Conservation (phyloP, 2,797 vertebrate genomes). For the Acropternis orthonyx region DNA sequence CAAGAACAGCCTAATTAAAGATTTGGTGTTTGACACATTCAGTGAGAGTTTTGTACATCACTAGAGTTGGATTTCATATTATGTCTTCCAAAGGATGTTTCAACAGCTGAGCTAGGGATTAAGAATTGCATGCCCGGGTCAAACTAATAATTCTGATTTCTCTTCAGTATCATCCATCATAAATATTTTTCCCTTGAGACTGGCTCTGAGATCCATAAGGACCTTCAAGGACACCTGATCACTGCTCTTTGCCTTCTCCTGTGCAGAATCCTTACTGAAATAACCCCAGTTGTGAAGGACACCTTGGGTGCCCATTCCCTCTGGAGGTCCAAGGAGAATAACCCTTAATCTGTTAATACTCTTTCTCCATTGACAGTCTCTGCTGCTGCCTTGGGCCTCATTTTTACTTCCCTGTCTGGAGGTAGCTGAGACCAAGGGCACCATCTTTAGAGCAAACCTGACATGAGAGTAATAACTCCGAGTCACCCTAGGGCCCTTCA, state of each 20-base stretch:
- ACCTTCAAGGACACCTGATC: not conserved
- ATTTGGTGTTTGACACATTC: not conserved
- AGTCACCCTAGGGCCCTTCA: not conserved
- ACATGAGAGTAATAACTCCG: not conserved
- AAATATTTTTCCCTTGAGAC: not conserved
- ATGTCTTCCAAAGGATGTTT: not conserved
- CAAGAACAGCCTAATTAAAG: slow-evolving; percentile 32
- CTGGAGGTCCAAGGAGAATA: not conserved
- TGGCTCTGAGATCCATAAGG: not conserved
- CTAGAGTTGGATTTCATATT: not conserved
- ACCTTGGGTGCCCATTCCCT: not conserved
- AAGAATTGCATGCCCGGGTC: not conserved
- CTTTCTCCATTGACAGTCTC: not conserved
- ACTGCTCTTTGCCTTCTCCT: not conserved
- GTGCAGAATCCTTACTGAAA: not conserved
- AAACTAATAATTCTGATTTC: not conserved
- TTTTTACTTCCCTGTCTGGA: not conserved
- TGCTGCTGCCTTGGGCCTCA: not conserved
- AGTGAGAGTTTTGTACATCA: not conserved
- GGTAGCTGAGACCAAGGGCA: not conserved
- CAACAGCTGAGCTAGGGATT: not conserved
- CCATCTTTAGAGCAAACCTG: not conserved
- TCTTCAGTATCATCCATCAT: not conserved
- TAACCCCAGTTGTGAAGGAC: not conserved
- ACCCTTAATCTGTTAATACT: not conserved